A percentile compares a stretch with the other conserved stretches of the same genome.
Conservation (phyloP, 2,888 invertebrate species). For the Rhyacophila evoluta region DNA sequence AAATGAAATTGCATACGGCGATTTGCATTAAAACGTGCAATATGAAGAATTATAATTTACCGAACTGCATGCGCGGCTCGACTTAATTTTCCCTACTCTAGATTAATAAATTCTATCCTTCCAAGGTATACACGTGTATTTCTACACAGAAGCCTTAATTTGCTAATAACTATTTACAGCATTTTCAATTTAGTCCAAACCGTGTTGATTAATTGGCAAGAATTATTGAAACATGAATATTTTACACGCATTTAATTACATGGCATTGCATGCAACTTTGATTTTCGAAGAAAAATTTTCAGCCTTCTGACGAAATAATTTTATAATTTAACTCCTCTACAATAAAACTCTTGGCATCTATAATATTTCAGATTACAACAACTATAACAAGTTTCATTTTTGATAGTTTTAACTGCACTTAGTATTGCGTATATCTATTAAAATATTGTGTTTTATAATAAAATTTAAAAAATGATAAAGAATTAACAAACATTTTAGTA, state of each 20-base stretch:
- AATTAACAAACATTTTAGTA: too few relatives aligned
- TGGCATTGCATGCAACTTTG: too few relatives aligned
- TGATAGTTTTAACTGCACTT: too few relatives aligned
- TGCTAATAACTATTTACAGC: not conserved
- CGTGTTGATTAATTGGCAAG: not conserved
- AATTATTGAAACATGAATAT: not conserved
- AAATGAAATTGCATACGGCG: not conserved
- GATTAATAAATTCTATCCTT: not conserved
- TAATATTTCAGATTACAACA: too few relatives aligned
- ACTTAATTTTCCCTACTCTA: not conserved
- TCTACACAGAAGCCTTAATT: not conserved
- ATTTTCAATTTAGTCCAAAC: not conserved
- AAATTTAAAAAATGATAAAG: too few relatives aligned
- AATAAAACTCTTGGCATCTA: too few relatives aligned
- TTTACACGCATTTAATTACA: not conserved
- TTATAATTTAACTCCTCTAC: too few relatives aligned
- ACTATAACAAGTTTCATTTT: too few relatives aligned
- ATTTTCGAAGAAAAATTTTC: too few relatives aligned
- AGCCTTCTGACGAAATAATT: too few relatives aligned
- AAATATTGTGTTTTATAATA: too few relatives aligned
- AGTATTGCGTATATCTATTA: too few relatives aligned
- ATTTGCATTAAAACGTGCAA: constrained; percentile 22
- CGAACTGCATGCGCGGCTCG: not conserved
- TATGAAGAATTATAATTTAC: not conserved
- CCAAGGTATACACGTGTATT: not conserved